phyloP scores from a whole-genome alignment of 2,888 invertebrate genomes.

The Asteroscopus sphinx region DNA sequence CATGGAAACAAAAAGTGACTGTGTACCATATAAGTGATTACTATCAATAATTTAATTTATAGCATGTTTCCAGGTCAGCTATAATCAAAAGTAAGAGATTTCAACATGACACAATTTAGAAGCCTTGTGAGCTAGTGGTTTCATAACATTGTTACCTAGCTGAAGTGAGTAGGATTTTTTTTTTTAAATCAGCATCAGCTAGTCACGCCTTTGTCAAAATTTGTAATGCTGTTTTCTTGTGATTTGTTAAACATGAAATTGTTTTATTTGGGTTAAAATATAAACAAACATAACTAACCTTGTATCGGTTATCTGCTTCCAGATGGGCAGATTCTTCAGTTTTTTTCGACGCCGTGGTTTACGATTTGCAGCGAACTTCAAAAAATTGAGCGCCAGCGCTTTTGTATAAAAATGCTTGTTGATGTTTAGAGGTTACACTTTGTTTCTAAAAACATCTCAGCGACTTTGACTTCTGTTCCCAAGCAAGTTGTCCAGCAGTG shows the following conservation, averaged over 20 bases:
- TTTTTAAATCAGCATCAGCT: background rate
- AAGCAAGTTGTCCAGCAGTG: slow-evolving; percentile 25
- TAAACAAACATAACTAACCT: slow-evolving; percentile 62
- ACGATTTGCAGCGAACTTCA: slow-evolving; percentile 60
- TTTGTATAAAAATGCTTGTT: slow-evolving; percentile 46
- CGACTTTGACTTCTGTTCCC: slow-evolving; percentile 27
- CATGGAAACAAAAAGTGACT: too few species aligned
- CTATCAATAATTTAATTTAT: too few species aligned
- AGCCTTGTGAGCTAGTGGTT: slow-evolving; percentile 33
- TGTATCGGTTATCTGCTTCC: slow-evolving; percentile 75
- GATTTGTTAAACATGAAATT: slow-evolving; percentile 1
- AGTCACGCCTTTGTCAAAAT: background rate
- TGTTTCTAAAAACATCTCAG: slow-evolving; percentile 42
- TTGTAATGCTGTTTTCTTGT: background rate
- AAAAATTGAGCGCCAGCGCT: slow-evolving; percentile 61
- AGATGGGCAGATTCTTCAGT: slow-evolving; percentile 71
- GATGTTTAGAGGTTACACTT: slow-evolving; percentile 56
- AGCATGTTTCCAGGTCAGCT: too few species aligned
- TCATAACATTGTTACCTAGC: slow-evolving; percentile 34
- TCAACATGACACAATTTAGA: too few species aligned
- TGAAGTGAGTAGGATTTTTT: slow-evolving; percentile 17
- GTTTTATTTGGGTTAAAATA: background rate
- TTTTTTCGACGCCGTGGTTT: slow-evolving; percentile 83
- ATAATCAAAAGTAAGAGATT: too few species aligned
- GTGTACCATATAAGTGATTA: too few species aligned